Base-by-base conservation (phyloP, 1,140 invertebrate genomes). In the Ceratosolen fusciceps region DNA sequence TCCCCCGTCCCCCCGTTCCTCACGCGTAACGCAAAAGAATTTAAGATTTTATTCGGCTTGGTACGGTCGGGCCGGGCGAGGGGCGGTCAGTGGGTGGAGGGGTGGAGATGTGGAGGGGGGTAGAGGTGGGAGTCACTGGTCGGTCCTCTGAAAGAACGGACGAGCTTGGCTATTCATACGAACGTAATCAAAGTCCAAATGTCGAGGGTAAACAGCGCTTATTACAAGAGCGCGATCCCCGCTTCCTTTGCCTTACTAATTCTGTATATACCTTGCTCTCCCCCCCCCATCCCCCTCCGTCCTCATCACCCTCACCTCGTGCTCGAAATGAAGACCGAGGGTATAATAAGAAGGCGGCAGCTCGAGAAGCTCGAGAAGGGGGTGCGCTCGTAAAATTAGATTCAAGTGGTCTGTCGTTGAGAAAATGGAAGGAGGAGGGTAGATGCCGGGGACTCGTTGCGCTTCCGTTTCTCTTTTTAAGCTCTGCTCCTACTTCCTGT, bases 331-430 rank as follows among this genome's bases (percentile, higher is more conserved):
- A 31, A 24, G 58, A 60, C 1, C 29, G 19, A 60, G 5, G 24
- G 5, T 67, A 39, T 26, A n/a, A 7, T 39, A n/a, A 62, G 79
- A 79, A 54, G 54, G 12, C 5, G 39, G 80, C 62, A 80, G 43
- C 56, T 43, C 24, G 47, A 71, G 71, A 80, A n/a, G n/a, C n/a
- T n/a, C n/a, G n/a, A n/a, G n/a, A 7, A 70, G 39, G 26, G 49
- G 72, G 26, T 14, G 31, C 74, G 83, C 82, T 84, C 81, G 65
- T 81, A 80, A 82, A 84, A 86, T 85, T 86, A 85, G 80, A 86
- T 85, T 87, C 82, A 78, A 84, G 84, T 81, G 81, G 62, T 26
- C 67, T 58, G 82, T 83, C 83, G 80, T 82, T 81, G 83, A 54
- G 81, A 82, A 82, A 37, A 49, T 34, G 26, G 47, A 12, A 26